Evolutionary conservation across 2,113 vertebrate species (phyloP).

Genomic region (Cairina moschata): DNA sequence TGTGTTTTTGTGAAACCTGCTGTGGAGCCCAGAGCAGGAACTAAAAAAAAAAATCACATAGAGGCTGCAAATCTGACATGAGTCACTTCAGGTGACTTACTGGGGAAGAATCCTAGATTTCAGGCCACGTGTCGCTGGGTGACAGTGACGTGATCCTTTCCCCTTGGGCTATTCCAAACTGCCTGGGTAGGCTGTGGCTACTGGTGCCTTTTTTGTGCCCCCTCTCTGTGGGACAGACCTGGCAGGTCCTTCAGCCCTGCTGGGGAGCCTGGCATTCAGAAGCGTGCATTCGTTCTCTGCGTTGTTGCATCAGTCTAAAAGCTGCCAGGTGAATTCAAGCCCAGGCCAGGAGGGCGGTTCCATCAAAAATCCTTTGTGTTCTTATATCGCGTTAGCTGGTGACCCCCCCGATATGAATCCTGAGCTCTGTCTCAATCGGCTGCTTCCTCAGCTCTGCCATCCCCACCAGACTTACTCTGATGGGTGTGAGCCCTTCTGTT

Average conservation of each 20-base stretch:
- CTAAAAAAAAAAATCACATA: background rate
- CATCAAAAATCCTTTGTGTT: background rate
- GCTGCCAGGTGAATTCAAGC: background rate
- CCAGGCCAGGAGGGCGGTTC: background rate
- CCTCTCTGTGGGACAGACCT: background rate
- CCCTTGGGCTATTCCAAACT: background rate
- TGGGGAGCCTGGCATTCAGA: background rate
- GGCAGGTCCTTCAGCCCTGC: background rate
- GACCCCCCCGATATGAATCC: background rate
- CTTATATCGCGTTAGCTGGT: background rate
- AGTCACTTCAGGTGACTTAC: background rate
- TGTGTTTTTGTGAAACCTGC: background rate
- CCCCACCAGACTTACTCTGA: background rate
- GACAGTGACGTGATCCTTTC: background rate
- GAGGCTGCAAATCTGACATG: background rate
- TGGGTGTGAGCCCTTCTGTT: accelerated
- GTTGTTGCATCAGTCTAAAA: background rate
- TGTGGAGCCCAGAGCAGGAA: accelerated
- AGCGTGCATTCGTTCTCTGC: background rate
- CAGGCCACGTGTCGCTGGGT: background rate
- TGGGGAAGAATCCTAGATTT: background rate
- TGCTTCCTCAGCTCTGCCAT: background rate
- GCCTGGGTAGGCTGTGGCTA: background rate
- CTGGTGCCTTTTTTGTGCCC: background rate
- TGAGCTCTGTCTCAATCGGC: too few relatives aligned